Base-by-base conservation (phyloP, 1,140 invertebrate genomes). In the Hetaerina americana region DNA sequence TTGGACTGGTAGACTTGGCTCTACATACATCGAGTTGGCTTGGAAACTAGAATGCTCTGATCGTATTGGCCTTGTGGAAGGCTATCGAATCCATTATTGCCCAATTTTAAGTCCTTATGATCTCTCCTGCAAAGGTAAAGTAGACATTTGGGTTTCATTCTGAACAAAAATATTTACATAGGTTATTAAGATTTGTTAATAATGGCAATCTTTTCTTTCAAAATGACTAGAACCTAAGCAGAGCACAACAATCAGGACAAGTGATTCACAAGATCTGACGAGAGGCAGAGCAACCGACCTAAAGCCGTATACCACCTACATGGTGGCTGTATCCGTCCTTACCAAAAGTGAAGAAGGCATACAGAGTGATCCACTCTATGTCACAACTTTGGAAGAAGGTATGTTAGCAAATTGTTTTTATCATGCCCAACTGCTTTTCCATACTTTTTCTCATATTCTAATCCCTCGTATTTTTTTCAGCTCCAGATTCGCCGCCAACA, bases 261-360 rank as follows among this genome's bases (percentile, higher is more conserved):
- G 15, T 57, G 40, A 57, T 10, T 57, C 40, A n/a, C n/a, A 78
- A 0, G 79, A 81, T 72, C 75, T 79, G 2, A 74, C 75, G 5
- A 80, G 78, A 8, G 83, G 79, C 3, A 75, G 78, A 15, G 78
- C 84, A 0, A 74, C 76, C 0, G 79, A 81, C 29, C 79, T 96
- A 29, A 84, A 85, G 71, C 92, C 93, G 5, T 94, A 88, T 77
- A 92, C 89, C 5, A 88, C 88, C 0, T 96, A 96, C 78, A 87
- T 85, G 77, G 81, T 95, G 6, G 85, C 84, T 5, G 85, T 95
- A 26, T 81, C 89, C 15, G 87, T 93, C 69, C 84, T 88, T 70
- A 94, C 91, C 0, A 87, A 85, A 73, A 86, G 87, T 76, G 91
- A 89, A 0, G 84, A 89, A 78, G 90, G 91, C 24, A 84, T 88